Evolutionary conservation across 1,140 invertebrate genomes (phyloP).

Genomic region (Acromyrmex charruanus): DNA sequence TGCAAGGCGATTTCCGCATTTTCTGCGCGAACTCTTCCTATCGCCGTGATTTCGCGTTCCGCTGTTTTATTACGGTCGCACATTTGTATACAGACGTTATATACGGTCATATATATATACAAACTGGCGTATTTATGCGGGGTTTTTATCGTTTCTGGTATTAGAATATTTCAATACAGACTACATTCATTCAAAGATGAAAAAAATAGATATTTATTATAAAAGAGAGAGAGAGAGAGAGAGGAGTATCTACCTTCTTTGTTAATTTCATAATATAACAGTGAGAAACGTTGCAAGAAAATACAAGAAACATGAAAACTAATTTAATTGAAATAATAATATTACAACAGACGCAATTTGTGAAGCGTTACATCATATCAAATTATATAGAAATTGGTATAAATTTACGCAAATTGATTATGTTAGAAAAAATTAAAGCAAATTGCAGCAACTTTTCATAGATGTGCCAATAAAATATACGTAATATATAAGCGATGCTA

Average conservation of each 20-base stretch:
- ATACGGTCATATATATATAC: background rate
- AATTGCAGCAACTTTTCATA: background rate
- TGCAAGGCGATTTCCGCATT: conserved; percentile 62
- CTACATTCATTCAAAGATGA: background rate
- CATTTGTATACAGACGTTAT: conserved; percentile 39
- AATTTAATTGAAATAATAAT: background rate
- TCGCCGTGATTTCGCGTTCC: conserved; percentile 62
- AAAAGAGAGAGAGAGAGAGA: background rate
- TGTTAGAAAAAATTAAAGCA: background rate
- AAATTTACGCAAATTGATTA: background rate
- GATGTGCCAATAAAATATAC: conserved; percentile 20
- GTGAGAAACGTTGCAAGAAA: background rate
- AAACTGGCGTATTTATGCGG: background rate
- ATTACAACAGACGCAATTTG: background rate
- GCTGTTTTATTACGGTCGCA: conserved; percentile 43
- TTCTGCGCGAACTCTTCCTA: conserved; percentile 62
- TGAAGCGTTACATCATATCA: background rate
- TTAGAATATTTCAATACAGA: background rate
- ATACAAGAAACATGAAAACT: background rate
- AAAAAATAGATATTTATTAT: background rate
- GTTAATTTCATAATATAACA: background rate
- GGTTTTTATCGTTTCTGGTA: background rate
- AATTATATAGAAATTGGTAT: background rate
- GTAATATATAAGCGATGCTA: conserved; percentile 17
- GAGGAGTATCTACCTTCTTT: background rate